A percentile compares a stretch with the other conserved stretches of the same genome.
phyloP scores from a whole-genome alignment of 2,113 vertebrate genomes.

The Megaceryle maxima region DNA sequence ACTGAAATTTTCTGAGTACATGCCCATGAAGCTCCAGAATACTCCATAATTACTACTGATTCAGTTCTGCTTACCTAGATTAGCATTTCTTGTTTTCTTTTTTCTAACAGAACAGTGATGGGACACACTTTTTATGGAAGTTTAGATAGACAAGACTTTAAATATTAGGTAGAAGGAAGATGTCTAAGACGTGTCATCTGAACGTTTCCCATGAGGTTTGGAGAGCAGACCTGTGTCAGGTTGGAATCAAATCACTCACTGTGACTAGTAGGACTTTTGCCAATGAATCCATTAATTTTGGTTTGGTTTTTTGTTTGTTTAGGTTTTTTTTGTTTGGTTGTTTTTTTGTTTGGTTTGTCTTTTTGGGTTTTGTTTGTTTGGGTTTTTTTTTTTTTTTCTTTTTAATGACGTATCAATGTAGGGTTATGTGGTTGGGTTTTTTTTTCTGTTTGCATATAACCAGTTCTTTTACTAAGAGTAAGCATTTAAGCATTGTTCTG shows the following conservation, averaged over 20 bases:
- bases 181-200: neutral
- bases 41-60: neutral
- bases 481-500: neutral
- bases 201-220: neutral
- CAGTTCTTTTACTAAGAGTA: neutral
- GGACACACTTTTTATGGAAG: neutral
- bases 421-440: accelerated
- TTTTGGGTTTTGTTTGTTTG: no score
- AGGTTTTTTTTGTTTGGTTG: no score
- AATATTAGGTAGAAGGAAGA: neutral
- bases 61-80: neutral
- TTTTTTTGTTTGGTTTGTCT: no score
- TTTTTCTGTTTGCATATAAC: neutral
- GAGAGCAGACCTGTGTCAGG: neutral
- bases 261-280: neutral
- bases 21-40: neutral
- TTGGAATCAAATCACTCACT: neutral
- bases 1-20: neutral
- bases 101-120: neutral
- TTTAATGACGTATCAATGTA: neutral
- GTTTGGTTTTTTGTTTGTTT: neutral
- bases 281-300: neutral
- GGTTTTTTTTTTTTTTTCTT: accelerated
- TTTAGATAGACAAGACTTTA: neutral
- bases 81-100: neutral